Evolutionary conservation across 2,797 vertebrate species (phyloP).

Genomic region (Amphiprion clarkii): DNA sequence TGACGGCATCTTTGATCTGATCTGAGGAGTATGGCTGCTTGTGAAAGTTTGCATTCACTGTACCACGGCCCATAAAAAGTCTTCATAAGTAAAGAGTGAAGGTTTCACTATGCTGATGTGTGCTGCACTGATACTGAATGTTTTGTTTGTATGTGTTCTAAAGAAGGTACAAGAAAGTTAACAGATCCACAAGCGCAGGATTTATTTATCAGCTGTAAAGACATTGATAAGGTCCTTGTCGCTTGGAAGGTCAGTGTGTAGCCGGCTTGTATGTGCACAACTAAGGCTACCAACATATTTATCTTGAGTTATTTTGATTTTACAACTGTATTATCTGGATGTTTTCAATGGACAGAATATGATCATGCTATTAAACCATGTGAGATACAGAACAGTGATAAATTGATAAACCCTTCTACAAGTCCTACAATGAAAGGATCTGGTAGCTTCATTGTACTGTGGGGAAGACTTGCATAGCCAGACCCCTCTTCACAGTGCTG

Average conservation of each 20-base stretch:
- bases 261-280: background rate
- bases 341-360: no score
- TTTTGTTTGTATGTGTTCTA: no score
- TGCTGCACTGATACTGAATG: background rate
- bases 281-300: background rate
- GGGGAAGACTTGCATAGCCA: no score
- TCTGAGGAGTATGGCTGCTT: background rate
- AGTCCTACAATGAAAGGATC: no score
- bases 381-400: no score
- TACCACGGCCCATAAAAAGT: background rate
- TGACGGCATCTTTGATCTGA: conserved; percentile 17
- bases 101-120: background rate
- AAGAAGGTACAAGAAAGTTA: conserved; percentile 10
- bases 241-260: background rate
- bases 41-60: background rate
- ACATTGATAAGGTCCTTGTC: background rate
- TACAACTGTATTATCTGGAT: background rate
- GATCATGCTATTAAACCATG: no score
- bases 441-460: no score
- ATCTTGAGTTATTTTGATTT: background rate
- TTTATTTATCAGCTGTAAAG: conserved; percentile 1
- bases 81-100: background rate
- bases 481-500: no score
- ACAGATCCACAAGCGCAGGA: background rate
- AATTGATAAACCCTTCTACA: no score